Conservation (phyloP, 2,797 vertebrate species). For the Bradypus variegatus region DNA sequence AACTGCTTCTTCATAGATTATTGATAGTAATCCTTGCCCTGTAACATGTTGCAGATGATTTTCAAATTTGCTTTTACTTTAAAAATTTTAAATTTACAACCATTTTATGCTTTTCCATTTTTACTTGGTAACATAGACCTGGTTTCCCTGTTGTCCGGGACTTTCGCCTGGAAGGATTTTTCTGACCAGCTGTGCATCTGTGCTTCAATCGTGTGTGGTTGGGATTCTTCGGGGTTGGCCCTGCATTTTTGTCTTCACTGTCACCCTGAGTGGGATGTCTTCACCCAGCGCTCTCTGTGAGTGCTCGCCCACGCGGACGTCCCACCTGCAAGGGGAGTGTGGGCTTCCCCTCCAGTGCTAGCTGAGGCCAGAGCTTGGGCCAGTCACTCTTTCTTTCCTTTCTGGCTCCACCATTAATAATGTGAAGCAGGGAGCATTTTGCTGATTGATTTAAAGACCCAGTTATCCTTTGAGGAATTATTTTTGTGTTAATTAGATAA, state of each 20-base stretch:
- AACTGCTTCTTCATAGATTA: background rate
- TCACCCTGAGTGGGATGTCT: background rate
- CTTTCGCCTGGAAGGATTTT: background rate
- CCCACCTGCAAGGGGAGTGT: background rate
- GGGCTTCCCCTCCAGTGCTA: background rate
- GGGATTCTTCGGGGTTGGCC: rapidly evolving
- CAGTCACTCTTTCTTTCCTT: background rate
- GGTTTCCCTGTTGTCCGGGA: background rate
- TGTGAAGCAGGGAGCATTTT: background rate
- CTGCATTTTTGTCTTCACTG: rapidly evolving
- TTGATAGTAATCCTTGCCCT: background rate
- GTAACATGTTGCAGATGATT: background rate
- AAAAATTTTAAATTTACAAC: background rate
- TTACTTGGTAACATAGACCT: rapidly evolving
- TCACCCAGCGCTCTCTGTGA: background rate
- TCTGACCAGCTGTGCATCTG: background rate
- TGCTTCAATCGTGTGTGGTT: rapidly evolving
- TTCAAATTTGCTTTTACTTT: background rate
- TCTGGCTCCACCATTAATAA: background rate
- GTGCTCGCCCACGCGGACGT: background rate
- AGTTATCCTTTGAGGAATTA: background rate
- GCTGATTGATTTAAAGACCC: conserved; percentile 21
- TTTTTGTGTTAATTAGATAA: conserved; percentile 46
- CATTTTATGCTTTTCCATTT: background rate
- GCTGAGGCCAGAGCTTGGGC: background rate